Conservation (phyloP, 2,797 vertebrate genomes). For the Thaleichthys pacificus region DNA sequence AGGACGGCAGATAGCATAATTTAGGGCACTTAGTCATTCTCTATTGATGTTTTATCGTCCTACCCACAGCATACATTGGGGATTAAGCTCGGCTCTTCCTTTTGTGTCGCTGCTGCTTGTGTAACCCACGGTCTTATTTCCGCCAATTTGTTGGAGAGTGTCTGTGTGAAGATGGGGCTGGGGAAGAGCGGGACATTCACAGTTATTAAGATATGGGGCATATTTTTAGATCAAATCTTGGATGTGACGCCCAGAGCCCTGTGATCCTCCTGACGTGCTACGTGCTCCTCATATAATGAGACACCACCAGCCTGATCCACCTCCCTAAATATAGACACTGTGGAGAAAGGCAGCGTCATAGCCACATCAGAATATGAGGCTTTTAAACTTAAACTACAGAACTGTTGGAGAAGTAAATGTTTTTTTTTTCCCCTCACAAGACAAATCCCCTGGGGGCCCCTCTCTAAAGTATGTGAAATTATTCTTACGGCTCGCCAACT, state of each 20-base stretch:
- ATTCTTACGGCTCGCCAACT: slow-evolving; percentile 20
- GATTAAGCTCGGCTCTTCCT: slow-evolving; percentile 39
- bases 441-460: slow-evolving; percentile 35
- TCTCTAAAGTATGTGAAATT: slow-evolving; percentile 35
- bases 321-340: slow-evolving; percentile 64
- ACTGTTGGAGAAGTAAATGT: slow-evolving; percentile 36
- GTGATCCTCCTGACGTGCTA: slow-evolving; percentile 53
- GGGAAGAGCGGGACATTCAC: slow-evolving; percentile 31
- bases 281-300: slow-evolving; percentile 54
- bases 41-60: slow-evolving; percentile 40
- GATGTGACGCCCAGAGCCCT: slow-evolving; percentile 49
- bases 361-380: slow-evolving; percentile 37
- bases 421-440: slow-evolving; percentile 15
- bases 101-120: slow-evolving; percentile 40
- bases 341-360: slow-evolving; percentile 41
- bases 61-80: slow-evolving; percentile 44
- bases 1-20: slow-evolving; percentile 4
- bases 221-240: slow-evolving; percentile 72
- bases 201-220: slow-evolving; percentile 44
- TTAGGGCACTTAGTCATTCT: slow-evolving; percentile 41
- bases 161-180: slow-evolving; percentile 14
- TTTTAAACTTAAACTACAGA: slow-evolving; percentile 45
- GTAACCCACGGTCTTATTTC: slow-evolving; percentile 41
- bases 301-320: slow-evolving; percentile 53
- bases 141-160: slow-evolving; percentile 38